Base-by-base conservation (phyloP, 2,888 invertebrate species). In the Melinaea marsaeus region DNA sequence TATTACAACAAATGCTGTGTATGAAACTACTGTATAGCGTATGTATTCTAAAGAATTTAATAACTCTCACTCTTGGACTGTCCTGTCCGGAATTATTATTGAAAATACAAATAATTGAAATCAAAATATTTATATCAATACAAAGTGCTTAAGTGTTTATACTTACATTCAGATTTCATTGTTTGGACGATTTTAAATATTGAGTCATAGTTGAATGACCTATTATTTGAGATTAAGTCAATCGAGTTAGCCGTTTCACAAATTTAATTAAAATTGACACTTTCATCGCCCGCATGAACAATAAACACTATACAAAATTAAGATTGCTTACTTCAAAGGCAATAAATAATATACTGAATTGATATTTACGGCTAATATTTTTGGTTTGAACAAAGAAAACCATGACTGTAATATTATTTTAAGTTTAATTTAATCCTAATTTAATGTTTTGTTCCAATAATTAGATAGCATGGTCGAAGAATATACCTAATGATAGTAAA, bases 221-320 rank as follows among this genome's bases (percentile, higher is more conserved):
- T 64, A 60, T 66, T 68, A 74, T 74, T 68, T 69, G 58, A 66
- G 63, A 62, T 62, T 61, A 62, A 60, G 57, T 69, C 69, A 67
- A 72, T 73, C 67, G 70, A 69, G 67, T 71, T 69, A 73, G 69
- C 68, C 65, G 59, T 60, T 65, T 67, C 42, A 60, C 60, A 56
- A 70, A 70, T 71, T 71, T 71, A 73, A 75, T 75, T 74, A 73
- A 66, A 69, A 57, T 74, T 74, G 71, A 60, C 76, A 68, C 67
- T 72, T 74, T 70, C 69, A 71, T 63, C 62, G 64, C 70, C 72
- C 71, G 73, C 71, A 66, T 66, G 59, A 64, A 60, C 55, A 64
- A 47, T 48, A 56, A 54, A 60, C 63, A 54, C 60, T 57, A 32
- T 51, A 61, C 56, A 57, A 54, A 63, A 58, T 63, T 59, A 37